phyloP scores from a whole-genome alignment of 2,113 vertebrate genomes.

The Platysteira castanea region DNA sequence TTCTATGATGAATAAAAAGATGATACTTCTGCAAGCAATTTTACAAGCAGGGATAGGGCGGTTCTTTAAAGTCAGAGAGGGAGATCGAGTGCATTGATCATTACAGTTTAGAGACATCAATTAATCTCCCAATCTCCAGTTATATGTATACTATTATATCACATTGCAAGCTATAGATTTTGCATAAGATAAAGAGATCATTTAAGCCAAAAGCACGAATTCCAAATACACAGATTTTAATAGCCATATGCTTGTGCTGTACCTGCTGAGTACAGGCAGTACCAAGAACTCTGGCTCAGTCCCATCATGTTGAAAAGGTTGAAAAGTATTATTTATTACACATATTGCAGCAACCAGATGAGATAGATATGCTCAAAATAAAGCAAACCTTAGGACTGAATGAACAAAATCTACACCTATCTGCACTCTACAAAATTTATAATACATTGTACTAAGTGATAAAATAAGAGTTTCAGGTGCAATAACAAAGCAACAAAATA shows the following conservation, averaged over 20 bases:
- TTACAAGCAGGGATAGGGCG: background rate
- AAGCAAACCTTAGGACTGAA: background rate
- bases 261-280: background rate
- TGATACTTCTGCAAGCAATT: background rate
- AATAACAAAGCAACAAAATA: background rate
- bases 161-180: background rate
- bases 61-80: background rate
- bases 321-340: background rate
- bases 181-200: background rate
- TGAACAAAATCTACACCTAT: background rate
- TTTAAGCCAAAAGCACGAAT: background rate
- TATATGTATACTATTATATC: background rate
- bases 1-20: background rate
- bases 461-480: background rate
- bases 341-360: background rate
- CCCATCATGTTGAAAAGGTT: background rate
- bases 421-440: background rate
- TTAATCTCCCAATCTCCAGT: background rate
- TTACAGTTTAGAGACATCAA: background rate
- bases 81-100: background rate
- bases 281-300: background rate
- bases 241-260: background rate
- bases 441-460: background rate
- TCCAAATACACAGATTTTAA: background rate
- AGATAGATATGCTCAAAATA: background rate